These are phyloP conservation scores for Ctenosaura bakeri DNA, from an alignment of 2,797 vertebrate species.

Conservation along the genomic window DNA sequence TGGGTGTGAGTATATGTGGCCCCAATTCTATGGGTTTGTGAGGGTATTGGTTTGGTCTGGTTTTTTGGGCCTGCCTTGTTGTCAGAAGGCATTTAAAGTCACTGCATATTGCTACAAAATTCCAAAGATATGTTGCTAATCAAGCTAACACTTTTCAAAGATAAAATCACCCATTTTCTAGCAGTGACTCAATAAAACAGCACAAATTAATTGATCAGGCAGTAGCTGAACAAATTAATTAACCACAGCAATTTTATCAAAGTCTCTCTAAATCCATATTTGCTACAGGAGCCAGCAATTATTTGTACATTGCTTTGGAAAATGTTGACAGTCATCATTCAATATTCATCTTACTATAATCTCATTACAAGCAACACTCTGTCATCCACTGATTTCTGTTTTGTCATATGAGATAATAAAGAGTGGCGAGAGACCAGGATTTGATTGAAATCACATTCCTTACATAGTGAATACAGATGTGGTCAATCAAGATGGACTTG, in stretches of 20 bases:
- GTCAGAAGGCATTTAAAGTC: fast-evolving
- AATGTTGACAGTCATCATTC: slow-evolving; percentile 57
- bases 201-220: slow-evolving; percentile 28
- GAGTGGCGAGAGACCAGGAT: not conserved
- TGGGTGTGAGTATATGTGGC: not conserved
- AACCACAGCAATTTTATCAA: slow-evolving; percentile 49
- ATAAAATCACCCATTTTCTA: slow-evolving; percentile 44
- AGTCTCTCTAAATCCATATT: slow-evolving; percentile 40
- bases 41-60: too few species aligned
- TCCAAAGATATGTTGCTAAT: slow-evolving; percentile 47
- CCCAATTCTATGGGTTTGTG: not conserved
- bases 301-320: slow-evolving; percentile 48
- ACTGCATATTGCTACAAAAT: not conserved
- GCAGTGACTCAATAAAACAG: slow-evolving; percentile 47
- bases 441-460: slow-evolving; percentile 10
- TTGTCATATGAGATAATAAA: slow-evolving; percentile 18
- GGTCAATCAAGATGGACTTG: not conserved
- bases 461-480: not conserved
- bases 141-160: slow-evolving; percentile 46
- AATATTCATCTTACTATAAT: slow-evolving; percentile 55
- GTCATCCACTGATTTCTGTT: slow-evolving; percentile 20
- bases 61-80: not conserved
- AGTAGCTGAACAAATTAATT: slow-evolving; percentile 51
- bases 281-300: slow-evolving; percentile 37
- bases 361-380: slow-evolving; percentile 37